Base-by-base conservation (phyloP, 2,113 vertebrate genomes). In the Gymnobelideus leadbeateri region DNA sequence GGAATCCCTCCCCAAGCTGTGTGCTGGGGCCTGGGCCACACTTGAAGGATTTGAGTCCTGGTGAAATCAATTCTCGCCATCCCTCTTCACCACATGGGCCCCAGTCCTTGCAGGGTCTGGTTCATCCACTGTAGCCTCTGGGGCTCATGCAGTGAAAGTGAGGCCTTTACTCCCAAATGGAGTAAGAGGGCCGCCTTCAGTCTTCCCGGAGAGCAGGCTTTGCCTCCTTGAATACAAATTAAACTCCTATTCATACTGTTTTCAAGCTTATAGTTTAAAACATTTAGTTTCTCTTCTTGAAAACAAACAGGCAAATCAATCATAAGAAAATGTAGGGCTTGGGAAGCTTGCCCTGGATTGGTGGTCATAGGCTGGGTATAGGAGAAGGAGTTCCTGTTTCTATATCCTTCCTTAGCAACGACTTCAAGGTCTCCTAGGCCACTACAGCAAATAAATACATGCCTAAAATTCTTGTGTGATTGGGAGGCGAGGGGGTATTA, bases 101-200 rank as follows among this genome's bases (percentile, higher is more conserved):
- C 11, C 3, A 11, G 84, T 46, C 51, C 55, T 90, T 43, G 3
- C 0, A 43, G 54, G 52, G 89, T 12, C 57, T 11, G 1, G 3
- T 8, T 26, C 61, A 21, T 0, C 14, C 37, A 54, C 47, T 2
- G 1, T 10, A 46, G 37, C 23, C 77, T 68, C 51, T 26, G n/a
- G 47, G 51, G 12, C 8, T 49, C 3, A 5, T 3, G 1, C 37
- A 8, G 1, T 51, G 51, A 1, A 0, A 31, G 5, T 46, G 3
- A 37, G 31, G 23, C 37, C 8, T 49, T 46, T 84, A 49, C 23
- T 68, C 89, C 19, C 7, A 92, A 37, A 37, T 24, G 31, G 12
- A 94, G 12, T 52, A 26, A 89, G 37, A 90, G 68, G 25, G 28
- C 12, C 31, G 31, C 68, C 68, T 43, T 43, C 37, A 77, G 37